Evolutionary conservation across 1,140 invertebrate species (phyloP).

Genomic region (Drosophila mojavensis): DNA sequence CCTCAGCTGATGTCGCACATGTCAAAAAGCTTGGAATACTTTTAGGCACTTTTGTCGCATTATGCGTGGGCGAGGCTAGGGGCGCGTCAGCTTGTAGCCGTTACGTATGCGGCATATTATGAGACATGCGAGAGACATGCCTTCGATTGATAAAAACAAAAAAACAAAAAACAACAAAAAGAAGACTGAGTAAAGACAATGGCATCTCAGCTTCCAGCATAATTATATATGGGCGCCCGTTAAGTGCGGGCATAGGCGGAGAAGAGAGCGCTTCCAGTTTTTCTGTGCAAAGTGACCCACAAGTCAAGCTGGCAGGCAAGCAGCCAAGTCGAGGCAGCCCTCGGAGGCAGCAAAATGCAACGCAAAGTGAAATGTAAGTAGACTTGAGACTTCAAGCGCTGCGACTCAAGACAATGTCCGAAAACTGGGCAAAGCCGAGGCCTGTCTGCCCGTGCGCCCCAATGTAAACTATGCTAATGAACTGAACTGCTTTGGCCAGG

Average conservation of each 20-base stretch:
- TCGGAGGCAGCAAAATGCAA: conserved; percentile 48
- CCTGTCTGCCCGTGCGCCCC: neutral
- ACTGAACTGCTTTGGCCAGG: conserved; percentile 32
- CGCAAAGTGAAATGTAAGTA: conserved; percentile 64
- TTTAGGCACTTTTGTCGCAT: conserved; percentile 64
- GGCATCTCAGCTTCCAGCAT: conserved; percentile 19
- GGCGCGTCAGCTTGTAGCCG: conserved; percentile 13
- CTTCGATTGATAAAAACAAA: conserved; percentile 27
- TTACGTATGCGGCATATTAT: conserved; percentile 19
- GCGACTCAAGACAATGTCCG: conserved; percentile 26
- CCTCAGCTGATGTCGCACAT: conserved; percentile 42
- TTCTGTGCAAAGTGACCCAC: conserved; percentile 54
- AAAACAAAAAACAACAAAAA: conserved; percentile 1
- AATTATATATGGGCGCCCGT: conserved; percentile 55
- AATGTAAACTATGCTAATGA: conserved; percentile 62
- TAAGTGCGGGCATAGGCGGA: neutral
- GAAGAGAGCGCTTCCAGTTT: neutral
- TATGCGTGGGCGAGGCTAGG: conserved; percentile 28
- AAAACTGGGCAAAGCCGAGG: neutral
- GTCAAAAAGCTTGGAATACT: conserved; percentile 61
- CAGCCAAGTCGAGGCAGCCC: conserved; percentile 4
- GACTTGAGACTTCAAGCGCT: conserved; percentile 56
- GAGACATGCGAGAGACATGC: conserved; percentile 20
- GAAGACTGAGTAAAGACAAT: conserved; percentile 42
- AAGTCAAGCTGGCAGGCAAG: conserved; percentile 42